Evolutionary conservation across 2,888 invertebrate genomes (phyloP).

Genomic region (Allolobophora icterica): DNA sequence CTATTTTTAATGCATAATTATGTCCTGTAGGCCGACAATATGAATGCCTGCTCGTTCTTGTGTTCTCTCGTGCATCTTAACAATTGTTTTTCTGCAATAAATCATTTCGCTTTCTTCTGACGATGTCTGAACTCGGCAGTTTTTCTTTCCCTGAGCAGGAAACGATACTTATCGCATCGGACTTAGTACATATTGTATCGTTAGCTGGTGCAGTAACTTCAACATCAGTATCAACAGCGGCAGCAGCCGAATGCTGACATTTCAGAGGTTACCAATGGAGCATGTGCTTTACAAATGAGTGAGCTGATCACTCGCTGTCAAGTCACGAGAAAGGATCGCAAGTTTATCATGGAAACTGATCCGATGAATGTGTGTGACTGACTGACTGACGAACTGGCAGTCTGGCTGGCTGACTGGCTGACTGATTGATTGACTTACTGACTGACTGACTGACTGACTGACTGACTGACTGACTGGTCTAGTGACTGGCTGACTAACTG

Average conservation of each 20-base stretch:
- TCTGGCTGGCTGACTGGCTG: not conserved
- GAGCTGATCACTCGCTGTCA: too few relatives aligned
- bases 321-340: too few relatives aligned
- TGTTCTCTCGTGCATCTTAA: not conserved
- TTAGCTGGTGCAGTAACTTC: not conserved
- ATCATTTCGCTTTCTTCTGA: not conserved
- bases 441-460: not conserved
- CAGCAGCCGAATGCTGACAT: not conserved
- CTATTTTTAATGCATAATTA: not conserved
- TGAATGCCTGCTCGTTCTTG: not conserved
- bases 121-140: not conserved
- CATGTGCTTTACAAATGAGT: not conserved
- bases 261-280: not conserved
- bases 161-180: not conserved
- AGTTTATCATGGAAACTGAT: not conserved
- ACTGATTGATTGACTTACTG: not conserved
- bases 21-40: not conserved
- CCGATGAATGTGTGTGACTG: not conserved
- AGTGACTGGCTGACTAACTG: not conserved
- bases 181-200: not conserved
- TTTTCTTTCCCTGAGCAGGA: too few relatives aligned
- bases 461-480: too few relatives aligned
- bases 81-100: not conserved
- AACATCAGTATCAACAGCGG: not conserved
- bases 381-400: not conserved